Evolutionary conservation across 1,140 invertebrate species (phyloP).

Genomic region (Phenacoccus solenopsis): DNA sequence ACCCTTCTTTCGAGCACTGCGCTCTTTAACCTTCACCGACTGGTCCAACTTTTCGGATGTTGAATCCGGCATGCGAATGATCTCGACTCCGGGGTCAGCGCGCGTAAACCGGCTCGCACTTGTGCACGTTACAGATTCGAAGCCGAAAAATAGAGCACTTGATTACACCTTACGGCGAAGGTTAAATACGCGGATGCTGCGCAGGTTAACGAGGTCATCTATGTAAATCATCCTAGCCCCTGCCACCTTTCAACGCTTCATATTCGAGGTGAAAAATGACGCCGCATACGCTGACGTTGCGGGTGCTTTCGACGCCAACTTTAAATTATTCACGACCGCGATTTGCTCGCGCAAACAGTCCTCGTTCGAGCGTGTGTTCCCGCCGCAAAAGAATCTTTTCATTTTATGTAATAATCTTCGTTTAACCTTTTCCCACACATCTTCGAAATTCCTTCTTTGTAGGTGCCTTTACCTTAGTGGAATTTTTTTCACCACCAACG

Average conservation of each 20-base stretch:
- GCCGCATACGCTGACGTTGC: too few species aligned
- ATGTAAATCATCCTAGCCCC: not conserved
- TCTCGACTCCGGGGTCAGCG: not conserved
- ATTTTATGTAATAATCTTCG: not conserved
- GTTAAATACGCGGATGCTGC: not conserved
- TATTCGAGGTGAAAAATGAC: not conserved
- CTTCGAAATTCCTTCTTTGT: not conserved
- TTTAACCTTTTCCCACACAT: not conserved
- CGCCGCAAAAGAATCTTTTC: not conserved
- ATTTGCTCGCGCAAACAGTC: not conserved
- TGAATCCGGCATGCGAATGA: conserved; percentile 1
- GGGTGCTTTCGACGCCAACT: too few species aligned
- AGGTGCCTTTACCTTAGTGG: not conserved
- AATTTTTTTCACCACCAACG: not conserved
- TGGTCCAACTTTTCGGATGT: not conserved
- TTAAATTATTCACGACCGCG: too few species aligned
- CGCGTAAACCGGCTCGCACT: not conserved
- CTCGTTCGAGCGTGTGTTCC: too few species aligned
- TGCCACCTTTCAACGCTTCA: not conserved
- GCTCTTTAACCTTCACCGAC: not conserved
- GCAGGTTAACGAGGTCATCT: not conserved
- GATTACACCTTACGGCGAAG: too few species aligned
- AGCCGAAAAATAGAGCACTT: not conserved
- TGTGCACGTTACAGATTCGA: not conserved
- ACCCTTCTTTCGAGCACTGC: not conserved